Evolutionary conservation across 35 echinoderm and acorn worm species (phyloP), one percentile per base, ranked within the genome.

Genomic region (Stichopus chloronotus): DNA sequence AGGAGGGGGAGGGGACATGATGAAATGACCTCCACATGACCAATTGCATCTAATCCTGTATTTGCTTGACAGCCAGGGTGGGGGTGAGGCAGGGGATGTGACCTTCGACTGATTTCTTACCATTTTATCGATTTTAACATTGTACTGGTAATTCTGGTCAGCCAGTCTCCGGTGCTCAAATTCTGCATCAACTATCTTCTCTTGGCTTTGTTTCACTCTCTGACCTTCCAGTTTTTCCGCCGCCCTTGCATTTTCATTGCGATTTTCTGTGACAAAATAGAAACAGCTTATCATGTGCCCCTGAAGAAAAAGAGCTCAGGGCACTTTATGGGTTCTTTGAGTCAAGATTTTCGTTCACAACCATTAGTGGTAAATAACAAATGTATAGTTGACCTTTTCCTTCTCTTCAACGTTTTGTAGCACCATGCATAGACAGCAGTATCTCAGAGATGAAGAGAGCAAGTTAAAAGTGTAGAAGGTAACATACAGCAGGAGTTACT

Each of bases 101-200:
- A 43, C 3, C 30, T 43, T 3, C 30, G 30, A 43, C 30, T 43
- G 30, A 43, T 43, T 88, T 59, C 96, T 65, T 83, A 98, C 97
- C 82, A 74, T 94, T 93, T 76, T 93, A 57, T 94, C 93, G 74
- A 89, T 96, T 74, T 95, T 83, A 25, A 87, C 83, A 16, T 83
- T 96, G 22, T 92, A 81, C 65, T 80, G 82, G 59, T 83, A 93
- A 76, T 93, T 98, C 22, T 92, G 86, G 74, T 98, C 95, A 10
- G 97, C 87, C 55, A 91, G 59, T 87, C 95, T 96, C 2, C 97
- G 86, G 87, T 98, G 97, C 30, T 96, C 93, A 93, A 95, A 98
- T 78, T 98, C 97, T 57, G 97, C 87, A 72, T 98, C 94, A 13
- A 98, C 89, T 24, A 98, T 98, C 79, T 78, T 91, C n/a, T 98